These are phyloP conservation scores for Oreohelix idahoensis DNA, from an alignment of 1,140 invertebrate genomes.

Conservation along the genomic window DNA sequence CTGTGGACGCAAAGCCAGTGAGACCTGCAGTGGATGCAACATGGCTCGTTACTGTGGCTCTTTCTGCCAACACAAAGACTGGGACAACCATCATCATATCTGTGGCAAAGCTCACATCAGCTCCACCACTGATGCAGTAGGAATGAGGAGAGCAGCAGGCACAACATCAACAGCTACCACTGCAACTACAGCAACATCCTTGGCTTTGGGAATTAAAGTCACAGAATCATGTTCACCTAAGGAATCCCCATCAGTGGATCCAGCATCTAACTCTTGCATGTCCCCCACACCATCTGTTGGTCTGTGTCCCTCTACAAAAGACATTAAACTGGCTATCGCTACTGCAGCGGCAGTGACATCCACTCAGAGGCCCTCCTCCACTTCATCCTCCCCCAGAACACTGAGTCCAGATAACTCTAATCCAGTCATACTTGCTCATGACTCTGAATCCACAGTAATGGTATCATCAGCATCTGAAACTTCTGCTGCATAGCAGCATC, in stretches of 20 bases:
- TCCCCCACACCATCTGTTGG: not conserved
- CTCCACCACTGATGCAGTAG: constrained; percentile 42
- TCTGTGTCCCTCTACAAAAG: not conserved
- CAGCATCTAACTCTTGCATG: not conserved
- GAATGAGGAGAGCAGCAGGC: constrained; percentile 36
- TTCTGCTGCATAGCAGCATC: not conserved
- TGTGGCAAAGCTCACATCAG: constrained; percentile 66
- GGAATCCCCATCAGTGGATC: not conserved
- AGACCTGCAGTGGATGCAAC: constrained; percentile 95
- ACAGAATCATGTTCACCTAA: not conserved
- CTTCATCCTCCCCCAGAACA: not conserved
- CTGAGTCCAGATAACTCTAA: not conserved
- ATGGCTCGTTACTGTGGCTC: constrained; percentile 94
- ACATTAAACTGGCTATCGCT: not conserved
- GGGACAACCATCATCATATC: constrained; percentile 84
- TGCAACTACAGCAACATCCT: not conserved
- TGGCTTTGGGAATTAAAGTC: not conserved
- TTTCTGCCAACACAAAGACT: constrained; percentile 97
- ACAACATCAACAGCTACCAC: not conserved
- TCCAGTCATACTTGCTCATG: not conserved
- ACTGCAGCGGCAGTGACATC: not conserved
- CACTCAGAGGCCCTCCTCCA: not conserved
- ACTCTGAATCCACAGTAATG: not conserved
- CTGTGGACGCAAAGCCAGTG: constrained; percentile 93
- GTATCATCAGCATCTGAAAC: not conserved